Conservation (phyloP, 2,113 vertebrate species). For the Phalacrocorax pelagicus region DNA sequence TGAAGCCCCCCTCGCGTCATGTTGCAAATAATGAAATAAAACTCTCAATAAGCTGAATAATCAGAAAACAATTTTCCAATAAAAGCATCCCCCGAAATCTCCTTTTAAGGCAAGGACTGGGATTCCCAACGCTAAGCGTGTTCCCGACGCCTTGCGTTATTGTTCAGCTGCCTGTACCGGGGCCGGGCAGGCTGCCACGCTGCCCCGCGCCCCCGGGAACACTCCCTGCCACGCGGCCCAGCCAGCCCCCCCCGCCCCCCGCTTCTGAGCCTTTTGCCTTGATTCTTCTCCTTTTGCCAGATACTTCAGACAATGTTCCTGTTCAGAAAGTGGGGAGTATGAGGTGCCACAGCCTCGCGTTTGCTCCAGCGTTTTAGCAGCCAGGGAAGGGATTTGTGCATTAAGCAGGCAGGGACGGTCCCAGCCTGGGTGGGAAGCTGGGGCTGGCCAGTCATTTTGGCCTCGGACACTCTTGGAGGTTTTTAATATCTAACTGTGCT, state of each 20-base stretch:
- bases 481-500: background rate
- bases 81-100: conserved; percentile 34
- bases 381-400: background rate
- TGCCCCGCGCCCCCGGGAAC: background rate
- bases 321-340: background rate
- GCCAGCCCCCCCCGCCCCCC: background rate
- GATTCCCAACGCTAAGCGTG: conserved; percentile 9
- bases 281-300: background rate
- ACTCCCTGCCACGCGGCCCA: background rate
- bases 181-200: conserved; percentile 32
- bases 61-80: conserved; percentile 65
- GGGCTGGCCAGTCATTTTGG: background rate
- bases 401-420: background rate
- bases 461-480: background rate
- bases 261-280: background rate
- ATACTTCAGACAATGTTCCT: background rate
- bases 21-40: conserved; percentile 20
- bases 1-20: background rate
- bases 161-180: background rate
- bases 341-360: accelerated
- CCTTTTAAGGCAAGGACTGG: conserved; percentile 66
- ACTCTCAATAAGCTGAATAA: conserved; percentile 59
- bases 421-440: accelerated
- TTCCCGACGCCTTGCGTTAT: background rate
- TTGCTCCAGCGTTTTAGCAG: background rate